Evolutionary conservation across 2,888 invertebrate species (phyloP).

Genomic region (Mantis religiosa): DNA sequence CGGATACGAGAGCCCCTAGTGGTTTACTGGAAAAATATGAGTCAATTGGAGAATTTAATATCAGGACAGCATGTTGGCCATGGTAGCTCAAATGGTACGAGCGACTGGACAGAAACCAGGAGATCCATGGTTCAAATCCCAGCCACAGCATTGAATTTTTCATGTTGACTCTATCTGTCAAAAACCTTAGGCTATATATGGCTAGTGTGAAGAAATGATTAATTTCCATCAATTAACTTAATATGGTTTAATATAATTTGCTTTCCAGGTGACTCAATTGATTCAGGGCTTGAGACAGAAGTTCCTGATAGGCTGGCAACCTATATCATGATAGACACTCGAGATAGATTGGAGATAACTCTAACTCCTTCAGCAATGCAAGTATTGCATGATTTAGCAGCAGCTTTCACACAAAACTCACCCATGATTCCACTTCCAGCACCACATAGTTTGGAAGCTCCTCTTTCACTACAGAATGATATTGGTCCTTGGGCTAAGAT

Average conservation of each 20-base stretch:
- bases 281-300: constrained; percentile 51
- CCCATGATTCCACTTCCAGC: constrained; percentile 43
- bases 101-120: too few relatives aligned
- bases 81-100: too few relatives aligned
- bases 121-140: too few relatives aligned
- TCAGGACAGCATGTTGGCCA: too few relatives aligned
- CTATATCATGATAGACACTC: constrained; percentile 64
- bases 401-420: constrained; percentile 44
- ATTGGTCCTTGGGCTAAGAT: constrained; percentile 47
- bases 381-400: constrained; percentile 49
- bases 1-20: too few relatives aligned
- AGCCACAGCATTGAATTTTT: too few relatives aligned
- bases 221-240: too few relatives aligned
- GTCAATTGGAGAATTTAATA: too few relatives aligned
- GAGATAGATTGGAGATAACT: constrained; percentile 63
- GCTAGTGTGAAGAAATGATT: too few relatives aligned
- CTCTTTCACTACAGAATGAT: constrained; percentile 57
- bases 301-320: constrained; percentile 51
- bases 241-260: not conserved
- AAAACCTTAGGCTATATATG: too few relatives aligned
- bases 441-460: constrained; percentile 41
- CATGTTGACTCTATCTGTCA: too few relatives aligned
- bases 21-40: too few relatives aligned
- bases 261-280: constrained; percentile 45
- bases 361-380: constrained; percentile 63